Conservation (phyloP, 2,113 vertebrate genomes). For the Lipophrys pholis region DNA sequence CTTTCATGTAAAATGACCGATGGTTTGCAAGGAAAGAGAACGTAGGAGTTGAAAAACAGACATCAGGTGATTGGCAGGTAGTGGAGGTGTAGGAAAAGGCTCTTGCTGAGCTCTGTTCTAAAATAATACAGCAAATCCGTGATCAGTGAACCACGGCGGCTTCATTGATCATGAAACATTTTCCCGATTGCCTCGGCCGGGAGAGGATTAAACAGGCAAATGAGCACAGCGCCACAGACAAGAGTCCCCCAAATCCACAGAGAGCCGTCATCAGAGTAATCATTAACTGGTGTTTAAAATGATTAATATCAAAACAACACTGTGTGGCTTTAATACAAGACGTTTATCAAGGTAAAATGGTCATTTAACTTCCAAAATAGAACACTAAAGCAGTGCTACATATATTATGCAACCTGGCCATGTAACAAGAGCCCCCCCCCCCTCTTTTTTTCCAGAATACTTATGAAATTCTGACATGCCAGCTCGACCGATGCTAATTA, state of each 20-base stretch:
- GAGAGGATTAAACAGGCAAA: background rate
- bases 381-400: constrained; percentile 35
- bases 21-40: background rate
- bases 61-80: constrained; percentile 1
- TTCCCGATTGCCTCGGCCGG: constrained; percentile 38
- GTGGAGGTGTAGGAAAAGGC: constrained; percentile 18
- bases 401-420: constrained; percentile 8
- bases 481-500: constrained; percentile 59
- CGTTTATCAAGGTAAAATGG: too few relatives aligned
- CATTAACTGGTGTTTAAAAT: background rate
- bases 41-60: background rate
- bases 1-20: background rate
- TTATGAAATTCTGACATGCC: constrained; percentile 59
- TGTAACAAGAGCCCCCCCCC: background rate
- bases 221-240: background rate
- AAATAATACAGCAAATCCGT: constrained; percentile 42
- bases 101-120: constrained; percentile 3
- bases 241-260: background rate
- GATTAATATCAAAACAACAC: constrained; percentile 3
- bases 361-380: too few relatives aligned
- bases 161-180: constrained; percentile 47
- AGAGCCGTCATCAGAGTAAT: background rate
- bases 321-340: too few relatives aligned
- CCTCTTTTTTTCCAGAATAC: constrained; percentile 25
- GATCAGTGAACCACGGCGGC: constrained; percentile 30